These are phyloP conservation scores for Chaetodon trifasciatus DNA, from an alignment of 2,797 vertebrate genomes.

Conservation along the genomic window DNA sequence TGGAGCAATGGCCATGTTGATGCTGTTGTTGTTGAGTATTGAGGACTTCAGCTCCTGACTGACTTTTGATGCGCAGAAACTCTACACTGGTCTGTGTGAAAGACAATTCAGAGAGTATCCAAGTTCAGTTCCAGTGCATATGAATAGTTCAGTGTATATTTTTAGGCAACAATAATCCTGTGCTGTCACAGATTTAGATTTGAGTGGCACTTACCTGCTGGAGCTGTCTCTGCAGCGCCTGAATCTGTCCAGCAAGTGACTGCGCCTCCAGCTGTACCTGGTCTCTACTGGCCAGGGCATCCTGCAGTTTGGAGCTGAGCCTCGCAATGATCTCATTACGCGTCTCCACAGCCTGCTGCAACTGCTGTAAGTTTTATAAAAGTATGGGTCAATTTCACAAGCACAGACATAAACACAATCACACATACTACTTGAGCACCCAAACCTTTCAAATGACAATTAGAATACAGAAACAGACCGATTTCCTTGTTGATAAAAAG, in stretches of 20 bases:
- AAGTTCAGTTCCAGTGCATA: not conserved
- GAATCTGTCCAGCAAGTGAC: slow-evolving; percentile 83
- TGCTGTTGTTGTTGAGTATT: slow-evolving; percentile 64
- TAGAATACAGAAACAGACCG: not conserved
- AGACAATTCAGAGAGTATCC: slow-evolving; percentile 19
- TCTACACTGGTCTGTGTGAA: slow-evolving; percentile 83
- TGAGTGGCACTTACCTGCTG: slow-evolving; percentile 83
- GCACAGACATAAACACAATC: not conserved
- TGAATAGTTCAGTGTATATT: not conserved
- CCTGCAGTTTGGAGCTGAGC: slow-evolving; percentile 87
- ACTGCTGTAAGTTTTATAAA: slow-evolving; percentile 74
- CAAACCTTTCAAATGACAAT: not conserved
- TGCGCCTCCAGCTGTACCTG: slow-evolving; percentile 87
- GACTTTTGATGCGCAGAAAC: slow-evolving; percentile 82
- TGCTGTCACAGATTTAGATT: slow-evolving; percentile 9
- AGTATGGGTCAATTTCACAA: not conserved
- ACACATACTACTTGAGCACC: not conserved
- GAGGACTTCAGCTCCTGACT: slow-evolving; percentile 64
- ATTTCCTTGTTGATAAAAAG: not conserved
- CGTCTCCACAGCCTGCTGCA: slow-evolving; percentile 87
- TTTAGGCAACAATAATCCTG: not conserved
- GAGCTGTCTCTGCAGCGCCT: slow-evolving; percentile 86
- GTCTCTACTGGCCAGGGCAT: slow-evolving; percentile 82
- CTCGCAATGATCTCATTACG: slow-evolving; percentile 88
- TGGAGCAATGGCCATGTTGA: slow-evolving; percentile 52